Evolutionary conservation across 2,888 invertebrate species (phyloP), one percentile per base, ranked within the genome.

Genomic region (Andrena praecox): DNA sequence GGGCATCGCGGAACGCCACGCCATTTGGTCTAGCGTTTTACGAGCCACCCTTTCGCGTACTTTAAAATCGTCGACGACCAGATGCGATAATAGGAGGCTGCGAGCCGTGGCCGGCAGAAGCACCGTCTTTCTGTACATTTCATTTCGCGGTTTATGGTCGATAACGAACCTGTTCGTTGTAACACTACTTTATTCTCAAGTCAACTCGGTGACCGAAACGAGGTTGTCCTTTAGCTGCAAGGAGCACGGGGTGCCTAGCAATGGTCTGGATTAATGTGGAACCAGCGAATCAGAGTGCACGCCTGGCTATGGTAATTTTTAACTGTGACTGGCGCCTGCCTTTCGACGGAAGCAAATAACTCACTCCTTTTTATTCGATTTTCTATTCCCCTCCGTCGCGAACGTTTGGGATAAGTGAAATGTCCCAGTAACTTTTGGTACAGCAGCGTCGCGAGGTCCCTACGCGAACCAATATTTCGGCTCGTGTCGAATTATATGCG

Each of bases 1-100:
- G 20, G n/a, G 35, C 67, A 29, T 35, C 67, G 29, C 67, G 66
- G 59, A 31, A 64, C 35, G 48, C 35, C 20, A 35, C 50, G 52
- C 27, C 59, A 56, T 33, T 60, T 48, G 31, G 48, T 52, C 33
- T 8, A 29, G 24, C 31, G 16, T 62, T 71, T 33, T 50, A 16
- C n/a, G 12, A 42, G 50, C 24, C 33, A 52, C 10, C 24, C 24
- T 10, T 12, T 12, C 50, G 31, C 10, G 50, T n/a, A 50, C 20
- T 71, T 63, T 27, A 27, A 24, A 52, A 50, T 48, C 10, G 16
- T 4, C 1, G 31, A 50, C 50, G 50, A n/a, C 8, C 16, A 59
- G 35, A 16, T 10, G 27, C 60, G 20, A 50, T 48, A 42, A 48
- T 27, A 60, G 56, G 10, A 24, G 24, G 27, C 24, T 56, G 24